Evolutionary conservation across 2,797 vertebrate species (phyloP).

Genomic region (Moxostoma hubbsi): DNA sequence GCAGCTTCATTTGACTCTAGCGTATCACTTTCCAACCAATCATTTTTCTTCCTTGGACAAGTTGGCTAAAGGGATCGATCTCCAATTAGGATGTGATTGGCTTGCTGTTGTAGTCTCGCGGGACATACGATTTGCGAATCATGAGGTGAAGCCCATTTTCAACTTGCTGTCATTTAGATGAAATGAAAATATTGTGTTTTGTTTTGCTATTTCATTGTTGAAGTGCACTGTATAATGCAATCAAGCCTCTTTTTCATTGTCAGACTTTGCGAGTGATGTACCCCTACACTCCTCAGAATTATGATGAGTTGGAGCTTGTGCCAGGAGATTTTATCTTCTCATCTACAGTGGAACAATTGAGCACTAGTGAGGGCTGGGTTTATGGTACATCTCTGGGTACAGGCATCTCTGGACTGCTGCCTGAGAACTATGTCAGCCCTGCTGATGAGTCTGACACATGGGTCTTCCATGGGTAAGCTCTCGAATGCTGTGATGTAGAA

Average conservation of each 20-base stretch:
- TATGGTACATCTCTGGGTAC: slow-evolving; percentile 89
- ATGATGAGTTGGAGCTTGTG: slow-evolving; percentile 93
- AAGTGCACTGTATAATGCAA: neutral
- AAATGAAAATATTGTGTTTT: no score
- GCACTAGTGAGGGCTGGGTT: slow-evolving; percentile 95
- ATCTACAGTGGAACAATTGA: slow-evolving; percentile 89
- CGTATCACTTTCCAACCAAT: slow-evolving; percentile 94
- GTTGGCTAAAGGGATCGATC: slow-evolving; percentile 88
- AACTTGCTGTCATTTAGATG: no score
- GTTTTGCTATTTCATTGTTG: no score
- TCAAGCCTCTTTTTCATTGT: slow-evolving; percentile 11
- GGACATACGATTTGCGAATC: slow-evolving; percentile 94
- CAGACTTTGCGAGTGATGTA: slow-evolving; percentile 97
- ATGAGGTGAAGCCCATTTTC: slow-evolving; percentile 80
- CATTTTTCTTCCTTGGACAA: slow-evolving; percentile 91
- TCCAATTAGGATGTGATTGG: slow-evolving; percentile 92
- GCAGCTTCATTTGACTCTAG: slow-evolving; percentile 95
- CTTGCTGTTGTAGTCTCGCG: slow-evolving; percentile 92
- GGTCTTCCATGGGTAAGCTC: slow-evolving; percentile 92
- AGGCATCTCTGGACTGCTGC: slow-evolving; percentile 91
- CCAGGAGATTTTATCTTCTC: slow-evolving; percentile 96
- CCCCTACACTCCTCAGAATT: slow-evolving; percentile 94
- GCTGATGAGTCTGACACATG: slow-evolving; percentile 95
- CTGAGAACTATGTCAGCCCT: slow-evolving; percentile 93
- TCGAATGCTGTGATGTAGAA: no score